phyloP scores from a whole-genome alignment of 2,113 vertebrate species.

The Aldabrachelys gigantea region DNA sequence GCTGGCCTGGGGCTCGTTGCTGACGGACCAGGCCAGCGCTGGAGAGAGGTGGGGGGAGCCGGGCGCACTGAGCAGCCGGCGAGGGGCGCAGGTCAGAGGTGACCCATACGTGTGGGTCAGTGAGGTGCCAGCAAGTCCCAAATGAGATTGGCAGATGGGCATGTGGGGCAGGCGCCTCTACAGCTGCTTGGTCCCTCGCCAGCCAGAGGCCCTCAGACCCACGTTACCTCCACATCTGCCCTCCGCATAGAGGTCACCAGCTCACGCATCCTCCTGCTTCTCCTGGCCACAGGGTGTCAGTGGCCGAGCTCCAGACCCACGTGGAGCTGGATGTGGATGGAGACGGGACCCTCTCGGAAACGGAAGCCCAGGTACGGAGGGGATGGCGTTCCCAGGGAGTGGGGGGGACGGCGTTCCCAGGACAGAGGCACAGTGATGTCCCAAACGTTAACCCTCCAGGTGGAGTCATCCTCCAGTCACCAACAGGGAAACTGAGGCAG shows the following conservation, averaged over 20 bases:
- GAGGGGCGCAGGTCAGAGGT: neutral
- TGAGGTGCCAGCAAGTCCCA: neutral
- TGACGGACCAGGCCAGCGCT: no score
- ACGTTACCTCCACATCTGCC: neutral
- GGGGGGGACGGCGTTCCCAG: no score
- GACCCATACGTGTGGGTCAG: fast-evolving
- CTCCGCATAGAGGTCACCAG: neutral
- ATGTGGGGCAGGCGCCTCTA: neutral
- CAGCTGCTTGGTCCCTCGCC: neutral
- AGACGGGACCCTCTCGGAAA: slow-evolving; percentile 83
- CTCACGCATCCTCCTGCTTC: neutral
- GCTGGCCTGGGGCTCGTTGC: no score
- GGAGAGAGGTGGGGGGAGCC: neutral
- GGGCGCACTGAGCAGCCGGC: no score
- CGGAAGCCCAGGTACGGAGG: slow-evolving; percentile 84
- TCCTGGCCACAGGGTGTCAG: slow-evolving; percentile 77
- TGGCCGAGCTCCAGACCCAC: slow-evolving; percentile 85
- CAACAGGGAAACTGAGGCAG: neutral
- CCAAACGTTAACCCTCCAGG: neutral
- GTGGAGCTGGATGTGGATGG: slow-evolving; percentile 86
- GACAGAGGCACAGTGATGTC: neutral
- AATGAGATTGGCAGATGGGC: neutral
- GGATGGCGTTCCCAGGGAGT: no score
- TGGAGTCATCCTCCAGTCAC: neutral
- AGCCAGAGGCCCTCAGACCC: no score